phyloP scores from a whole-genome alignment of 2,797 vertebrate species.

The Fratercula arctica region DNA sequence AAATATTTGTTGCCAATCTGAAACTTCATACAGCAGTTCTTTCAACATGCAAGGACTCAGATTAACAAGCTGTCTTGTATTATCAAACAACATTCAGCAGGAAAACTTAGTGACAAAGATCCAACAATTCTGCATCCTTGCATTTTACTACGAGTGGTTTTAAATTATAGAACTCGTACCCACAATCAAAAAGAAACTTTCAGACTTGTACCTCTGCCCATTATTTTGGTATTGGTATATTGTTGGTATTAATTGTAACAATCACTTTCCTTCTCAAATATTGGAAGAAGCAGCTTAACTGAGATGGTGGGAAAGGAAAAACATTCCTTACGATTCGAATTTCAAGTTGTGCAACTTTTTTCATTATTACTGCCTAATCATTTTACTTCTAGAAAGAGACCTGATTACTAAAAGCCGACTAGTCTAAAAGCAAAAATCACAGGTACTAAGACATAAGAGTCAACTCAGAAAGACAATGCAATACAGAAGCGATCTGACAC shows the following conservation, averaged over 20 bases:
- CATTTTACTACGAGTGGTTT: background rate
- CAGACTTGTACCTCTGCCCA: background rate
- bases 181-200: background rate
- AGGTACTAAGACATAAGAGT: background rate
- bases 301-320: background rate
- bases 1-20: background rate
- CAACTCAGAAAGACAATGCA: background rate
- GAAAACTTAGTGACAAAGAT: background rate
- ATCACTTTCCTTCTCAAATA: background rate
- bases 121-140: background rate
- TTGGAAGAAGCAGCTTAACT: background rate
- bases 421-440: background rate
- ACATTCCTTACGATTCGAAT: background rate
- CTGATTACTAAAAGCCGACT: background rate
- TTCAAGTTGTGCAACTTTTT: background rate
- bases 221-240: background rate
- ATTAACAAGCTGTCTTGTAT: background rate
- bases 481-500: background rate
- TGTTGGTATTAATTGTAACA: background rate
- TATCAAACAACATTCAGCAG: background rate
- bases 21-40: background rate
- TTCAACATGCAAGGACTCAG: background rate
- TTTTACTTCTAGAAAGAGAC: background rate
- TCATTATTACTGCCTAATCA: background rate
- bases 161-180: background rate